Conservation (phyloP, 2,888 invertebrate species). For the Nezara viridula region DNA sequence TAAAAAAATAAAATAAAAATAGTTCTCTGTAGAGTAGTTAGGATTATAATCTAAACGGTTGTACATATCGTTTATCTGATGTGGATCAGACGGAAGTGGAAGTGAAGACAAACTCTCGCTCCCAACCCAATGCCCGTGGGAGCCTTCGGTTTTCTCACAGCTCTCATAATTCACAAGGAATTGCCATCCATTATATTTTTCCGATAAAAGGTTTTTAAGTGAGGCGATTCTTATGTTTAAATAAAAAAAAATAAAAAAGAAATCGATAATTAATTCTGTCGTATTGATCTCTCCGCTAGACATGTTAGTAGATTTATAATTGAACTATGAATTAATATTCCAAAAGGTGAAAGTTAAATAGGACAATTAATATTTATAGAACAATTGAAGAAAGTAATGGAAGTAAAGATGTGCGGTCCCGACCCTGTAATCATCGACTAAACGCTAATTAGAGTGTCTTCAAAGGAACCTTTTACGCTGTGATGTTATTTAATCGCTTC, state of each 20-base stretch:
- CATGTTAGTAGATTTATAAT: neutral
- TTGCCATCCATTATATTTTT: neutral
- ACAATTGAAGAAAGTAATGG: neutral
- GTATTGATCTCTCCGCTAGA: neutral
- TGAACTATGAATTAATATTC: neutral
- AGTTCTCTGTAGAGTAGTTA: too few species aligned
- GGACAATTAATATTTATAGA: neutral
- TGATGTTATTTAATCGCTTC: neutral
- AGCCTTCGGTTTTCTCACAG: neutral
- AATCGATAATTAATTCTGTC: neutral
- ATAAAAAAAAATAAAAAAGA: neutral
- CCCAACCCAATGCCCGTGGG: neutral
- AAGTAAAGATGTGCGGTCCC: neutral
- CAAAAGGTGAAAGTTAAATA: neutral
- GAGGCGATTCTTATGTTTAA: too few species aligned
- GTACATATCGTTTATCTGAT: slow-evolving; percentile 59
- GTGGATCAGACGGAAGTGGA: neutral
- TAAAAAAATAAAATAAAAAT: too few species aligned
- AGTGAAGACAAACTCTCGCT: neutral
- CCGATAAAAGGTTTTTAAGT: neutral
- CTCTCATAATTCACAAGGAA: slow-evolving; percentile 7
- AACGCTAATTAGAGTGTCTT: neutral
- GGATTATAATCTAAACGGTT: neutral
- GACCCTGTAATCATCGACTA: neutral
- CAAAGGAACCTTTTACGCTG: neutral